phyloP scores from a whole-genome alignment of 2,888 invertebrate genomes.

The Parapristionchus giblindavisi region DNA sequence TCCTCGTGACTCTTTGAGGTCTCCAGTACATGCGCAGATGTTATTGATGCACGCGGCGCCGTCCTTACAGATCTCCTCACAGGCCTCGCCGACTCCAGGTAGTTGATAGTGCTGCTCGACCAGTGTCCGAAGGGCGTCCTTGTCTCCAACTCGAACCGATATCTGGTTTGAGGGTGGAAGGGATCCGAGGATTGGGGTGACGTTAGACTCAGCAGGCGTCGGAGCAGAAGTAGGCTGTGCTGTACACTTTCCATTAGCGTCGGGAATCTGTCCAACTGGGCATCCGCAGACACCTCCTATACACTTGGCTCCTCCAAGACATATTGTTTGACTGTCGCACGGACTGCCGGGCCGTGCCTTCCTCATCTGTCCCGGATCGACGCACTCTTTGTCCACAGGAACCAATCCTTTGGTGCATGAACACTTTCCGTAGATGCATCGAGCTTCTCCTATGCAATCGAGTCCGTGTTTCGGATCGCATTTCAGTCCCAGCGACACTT shows the following conservation, averaged over 20 bases:
- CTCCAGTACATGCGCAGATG: constrained; percentile 45
- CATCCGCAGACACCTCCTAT: constrained; percentile 59
- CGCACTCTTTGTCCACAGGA: constrained; percentile 60
- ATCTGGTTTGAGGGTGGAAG: constrained; percentile 20
- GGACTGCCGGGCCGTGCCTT: constrained; percentile 56
- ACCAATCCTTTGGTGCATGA: constrained; percentile 58
- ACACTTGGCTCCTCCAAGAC: constrained; percentile 57
- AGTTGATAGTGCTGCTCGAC: constrained; percentile 40
- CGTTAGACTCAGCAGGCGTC: constrained; percentile 9
- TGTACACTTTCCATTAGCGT: constrained; percentile 60
- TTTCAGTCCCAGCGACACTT: constrained; percentile 56
- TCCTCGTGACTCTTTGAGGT: constrained; percentile 6
- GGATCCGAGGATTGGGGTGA: constrained; percentile 47
- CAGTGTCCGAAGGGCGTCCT: constrained; percentile 20
- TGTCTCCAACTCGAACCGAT: constrained; percentile 32
- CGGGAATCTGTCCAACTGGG: constrained; percentile 46
- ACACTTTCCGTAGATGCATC: constrained; percentile 59
- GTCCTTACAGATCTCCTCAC: constrained; percentile 44
- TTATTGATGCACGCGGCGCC: constrained; percentile 47
- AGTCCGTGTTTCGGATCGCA: constrained; percentile 64
- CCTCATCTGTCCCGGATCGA: constrained; percentile 46
- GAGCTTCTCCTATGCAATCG: constrained; percentile 62
- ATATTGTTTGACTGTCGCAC: constrained; percentile 55
- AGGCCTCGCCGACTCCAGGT: constrained; percentile 46
- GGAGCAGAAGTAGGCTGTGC: neutral